These are phyloP conservation scores for Morus bassanus DNA, from an alignment of 2,797 vertebrate species.

Conservation along the genomic window DNA sequence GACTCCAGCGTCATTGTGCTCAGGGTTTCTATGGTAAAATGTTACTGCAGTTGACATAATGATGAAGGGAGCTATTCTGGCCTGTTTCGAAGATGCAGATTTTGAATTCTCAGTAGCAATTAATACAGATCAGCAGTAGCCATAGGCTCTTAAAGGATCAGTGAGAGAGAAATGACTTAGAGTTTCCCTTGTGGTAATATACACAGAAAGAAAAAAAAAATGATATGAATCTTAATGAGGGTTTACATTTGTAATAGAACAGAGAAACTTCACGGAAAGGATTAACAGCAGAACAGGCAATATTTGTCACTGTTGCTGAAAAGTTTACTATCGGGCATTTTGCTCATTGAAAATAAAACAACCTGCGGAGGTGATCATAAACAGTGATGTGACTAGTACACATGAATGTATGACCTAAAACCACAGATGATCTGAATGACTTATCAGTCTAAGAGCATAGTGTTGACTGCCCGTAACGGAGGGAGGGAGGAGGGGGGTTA, in stretches of 20 bases:
- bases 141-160: constrained; percentile 28
- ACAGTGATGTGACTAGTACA: neutral
- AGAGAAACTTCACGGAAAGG: neutral
- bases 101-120: constrained; percentile 46
- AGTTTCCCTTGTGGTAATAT: neutral
- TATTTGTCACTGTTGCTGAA: neutral
- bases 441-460: neutral
- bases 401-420: neutral
- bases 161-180: neutral
- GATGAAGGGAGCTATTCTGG: constrained; percentile 31
- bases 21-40: constrained; percentile 25
- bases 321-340: neutral
- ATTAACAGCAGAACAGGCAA: neutral
- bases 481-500: neutral
- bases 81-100: constrained; percentile 38
- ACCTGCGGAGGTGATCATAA: neutral
- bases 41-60: constrained; percentile 14
- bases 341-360: neutral
- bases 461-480: neutral
- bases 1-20: neutral
- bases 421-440: neutral
- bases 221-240: neutral
- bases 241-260: constrained; percentile 6
- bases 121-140: constrained; percentile 41
- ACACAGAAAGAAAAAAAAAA: neutral